phyloP scores from a whole-genome alignment of 2,888 invertebrate genomes.

The Andrena bucephala region DNA sequence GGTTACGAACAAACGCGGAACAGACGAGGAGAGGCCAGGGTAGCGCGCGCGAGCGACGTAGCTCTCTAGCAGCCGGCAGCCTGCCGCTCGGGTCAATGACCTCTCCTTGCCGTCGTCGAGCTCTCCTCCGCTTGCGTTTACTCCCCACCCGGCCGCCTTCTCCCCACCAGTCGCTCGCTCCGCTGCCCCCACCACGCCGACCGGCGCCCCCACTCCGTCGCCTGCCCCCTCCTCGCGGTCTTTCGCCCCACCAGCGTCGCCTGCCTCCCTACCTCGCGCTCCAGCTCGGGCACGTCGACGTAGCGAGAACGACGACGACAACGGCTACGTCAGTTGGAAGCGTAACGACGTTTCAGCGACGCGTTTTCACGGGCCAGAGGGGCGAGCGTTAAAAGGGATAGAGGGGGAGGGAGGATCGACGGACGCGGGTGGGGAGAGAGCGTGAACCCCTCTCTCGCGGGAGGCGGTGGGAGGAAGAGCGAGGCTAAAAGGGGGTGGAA shows the following conservation, averaged over 20 bases:
- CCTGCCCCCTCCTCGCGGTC: neutral
- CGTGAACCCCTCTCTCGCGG: slow-evolving; percentile 4
- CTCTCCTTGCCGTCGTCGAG: slow-evolving; percentile 83
- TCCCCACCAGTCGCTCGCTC: slow-evolving; percentile 24
- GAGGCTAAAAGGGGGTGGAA: slow-evolving; percentile 40
- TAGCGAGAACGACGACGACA: slow-evolving; percentile 32
- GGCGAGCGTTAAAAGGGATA: slow-evolving; percentile 41
- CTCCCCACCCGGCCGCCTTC: slow-evolving; percentile 50
- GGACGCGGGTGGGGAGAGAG: neutral
- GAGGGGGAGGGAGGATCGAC: slow-evolving; percentile 7
- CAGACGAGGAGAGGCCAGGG: slow-evolving; percentile 77
- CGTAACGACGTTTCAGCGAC: slow-evolving; percentile 52
- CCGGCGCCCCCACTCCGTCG: neutral
- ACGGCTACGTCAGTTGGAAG: slow-evolving; percentile 39
- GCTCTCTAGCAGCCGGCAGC: slow-evolving; percentile 84
- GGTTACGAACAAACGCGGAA: slow-evolving; percentile 81
- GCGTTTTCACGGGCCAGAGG: slow-evolving; percentile 46
- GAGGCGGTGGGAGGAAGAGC: neutral
- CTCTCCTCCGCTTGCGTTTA: slow-evolving; percentile 76
- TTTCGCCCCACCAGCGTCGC: neutral
- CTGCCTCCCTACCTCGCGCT: slow-evolving; percentile 3
- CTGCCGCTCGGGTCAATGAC: slow-evolving; percentile 85
- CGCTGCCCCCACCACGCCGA: slow-evolving; percentile 8
- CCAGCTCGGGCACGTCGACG: slow-evolving; percentile 49
- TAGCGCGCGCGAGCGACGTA: slow-evolving; percentile 76